phyloP scores from a whole-genome alignment of 2,113 vertebrate genomes.

The Psophia crepitans region DNA sequence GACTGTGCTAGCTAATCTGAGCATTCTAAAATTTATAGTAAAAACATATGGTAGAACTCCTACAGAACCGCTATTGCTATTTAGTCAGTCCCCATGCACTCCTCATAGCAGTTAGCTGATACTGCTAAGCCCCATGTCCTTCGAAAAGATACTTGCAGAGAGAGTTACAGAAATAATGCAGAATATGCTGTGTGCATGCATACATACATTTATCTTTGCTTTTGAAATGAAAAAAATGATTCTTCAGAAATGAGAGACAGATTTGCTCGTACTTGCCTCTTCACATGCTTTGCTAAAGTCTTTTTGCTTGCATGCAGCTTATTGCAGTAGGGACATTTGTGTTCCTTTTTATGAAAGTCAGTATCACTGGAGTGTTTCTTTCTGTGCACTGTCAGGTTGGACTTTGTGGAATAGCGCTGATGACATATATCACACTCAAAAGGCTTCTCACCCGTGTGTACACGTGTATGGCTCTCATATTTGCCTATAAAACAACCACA shows the following conservation, averaged over 20 bases:
- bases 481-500: constrained; percentile 79
- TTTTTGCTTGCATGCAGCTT: constrained; percentile 97
- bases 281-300: constrained; percentile 91
- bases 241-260: background rate
- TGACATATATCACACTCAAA: constrained; percentile 97
- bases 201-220: background rate
- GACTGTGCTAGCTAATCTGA: background rate
- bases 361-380: constrained; percentile 88
- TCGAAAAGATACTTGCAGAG: background rate
- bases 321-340: constrained; percentile 93
- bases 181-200: background rate
- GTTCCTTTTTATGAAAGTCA: constrained; percentile 91
- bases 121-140: background rate
- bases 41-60: background rate
- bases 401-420: constrained; percentile 97
- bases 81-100: background rate
- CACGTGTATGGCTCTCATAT: constrained; percentile 94
- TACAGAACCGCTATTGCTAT: background rate
- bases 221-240: background rate
- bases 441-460: constrained; percentile 96
- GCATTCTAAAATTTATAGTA: background rate
- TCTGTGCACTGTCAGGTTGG: constrained; percentile 94
- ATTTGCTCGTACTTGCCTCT: constrained; percentile 78
- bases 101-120: background rate
- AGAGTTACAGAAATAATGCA: background rate